A percentile compares a stretch with the other conserved stretches of the same genome.
These are phyloP conservation scores for Chlorops oryzae DNA, from an alignment of 1,140 invertebrate species.

Conservation along the genomic window DNA sequence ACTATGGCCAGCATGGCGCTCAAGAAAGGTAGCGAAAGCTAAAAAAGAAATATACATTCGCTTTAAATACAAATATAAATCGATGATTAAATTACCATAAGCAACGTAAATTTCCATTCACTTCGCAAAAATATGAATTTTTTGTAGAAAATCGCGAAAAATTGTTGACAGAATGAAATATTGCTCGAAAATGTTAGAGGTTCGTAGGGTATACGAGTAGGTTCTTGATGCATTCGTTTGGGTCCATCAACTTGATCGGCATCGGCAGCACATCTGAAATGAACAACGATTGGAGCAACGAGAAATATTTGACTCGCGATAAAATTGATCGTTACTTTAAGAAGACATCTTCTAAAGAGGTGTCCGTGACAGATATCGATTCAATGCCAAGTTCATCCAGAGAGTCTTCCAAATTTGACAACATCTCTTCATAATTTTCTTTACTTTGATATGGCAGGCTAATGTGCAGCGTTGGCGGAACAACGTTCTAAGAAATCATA, in stretches of 20 bases:
- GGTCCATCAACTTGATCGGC: constrained; percentile 35
- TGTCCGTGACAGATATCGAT: constrained; percentile 71
- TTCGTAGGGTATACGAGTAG: constrained; percentile 18
- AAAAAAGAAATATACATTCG: neutral
- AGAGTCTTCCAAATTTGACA: constrained; percentile 59
- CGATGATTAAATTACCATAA: constrained; percentile 27
- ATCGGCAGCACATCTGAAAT: constrained; percentile 31
- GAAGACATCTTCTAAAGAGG: constrained; percentile 83
- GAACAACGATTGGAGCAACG: no score
- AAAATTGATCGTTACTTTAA: no score
- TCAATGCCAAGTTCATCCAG: constrained; percentile 59
- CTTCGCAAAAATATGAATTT: constrained; percentile 34
- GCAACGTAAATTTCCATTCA: constrained; percentile 25
- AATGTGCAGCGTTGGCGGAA: constrained; percentile 49
- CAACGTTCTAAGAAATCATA: constrained; percentile 42
- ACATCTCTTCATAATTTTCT: constrained; percentile 53
- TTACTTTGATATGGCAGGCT: constrained; percentile 49
- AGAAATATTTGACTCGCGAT: no score
- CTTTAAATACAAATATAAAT: neutral
- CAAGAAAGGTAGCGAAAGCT: constrained; percentile 25
- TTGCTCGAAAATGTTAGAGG: constrained; percentile 1
- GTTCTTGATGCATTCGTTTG: neutral
- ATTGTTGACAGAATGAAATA: constrained; percentile 19
- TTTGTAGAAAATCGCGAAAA: constrained; percentile 38
- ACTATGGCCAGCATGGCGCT: constrained; percentile 20